Base-by-base conservation (phyloP, 2,797 vertebrate species). In the Bovichtus diacanthus region DNA sequence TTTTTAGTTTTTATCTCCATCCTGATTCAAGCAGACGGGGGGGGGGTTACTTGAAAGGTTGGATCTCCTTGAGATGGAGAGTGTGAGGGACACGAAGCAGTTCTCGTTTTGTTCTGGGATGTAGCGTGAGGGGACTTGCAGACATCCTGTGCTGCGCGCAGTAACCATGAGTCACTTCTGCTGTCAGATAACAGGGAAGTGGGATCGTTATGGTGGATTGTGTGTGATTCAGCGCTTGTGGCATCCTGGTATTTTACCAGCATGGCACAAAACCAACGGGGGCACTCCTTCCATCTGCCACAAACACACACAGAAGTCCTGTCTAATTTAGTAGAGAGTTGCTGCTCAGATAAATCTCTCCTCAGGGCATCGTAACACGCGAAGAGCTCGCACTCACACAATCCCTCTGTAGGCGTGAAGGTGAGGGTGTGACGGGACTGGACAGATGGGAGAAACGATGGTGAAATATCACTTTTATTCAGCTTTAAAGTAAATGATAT, bases 231-330 rank as follows among this genome's bases (percentile, higher is more conserved):
- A 62, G 50, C 54, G 58, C 43, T 31, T 11, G 70, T 44, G 81
- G 66, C 43, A 67, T 81, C 81, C 74, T 82, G 74, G 63, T 86
- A 46, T 46, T 81, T 81, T 54, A 76, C 67, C 74, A 76, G 63
- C 68, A 60, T 84, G 85, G 66, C 84, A 80, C 4, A 3, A 36
- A 47, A 72, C 69, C 76, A 84, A 64, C 2, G 56, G 53, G 82
- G 77, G 41, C 82, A 82, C 73, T 82, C 66, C 78, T 76, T 44
- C 87, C 81, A 82, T 86, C 83, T 85, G 82, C 15, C 55, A 44
- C 64, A 16, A 43, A 58, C 64, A 49, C 44, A 25, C 55, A 58
- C 49, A 34, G 31, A 65, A 76, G 49, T 74, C 71, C 64, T 84
- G 62, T 85, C 70, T 83, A 72, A 87, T 87, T 80, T 75, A 86